Conservation (phyloP, 2,797 vertebrate species). For the Cynopterus sphinx region DNA sequence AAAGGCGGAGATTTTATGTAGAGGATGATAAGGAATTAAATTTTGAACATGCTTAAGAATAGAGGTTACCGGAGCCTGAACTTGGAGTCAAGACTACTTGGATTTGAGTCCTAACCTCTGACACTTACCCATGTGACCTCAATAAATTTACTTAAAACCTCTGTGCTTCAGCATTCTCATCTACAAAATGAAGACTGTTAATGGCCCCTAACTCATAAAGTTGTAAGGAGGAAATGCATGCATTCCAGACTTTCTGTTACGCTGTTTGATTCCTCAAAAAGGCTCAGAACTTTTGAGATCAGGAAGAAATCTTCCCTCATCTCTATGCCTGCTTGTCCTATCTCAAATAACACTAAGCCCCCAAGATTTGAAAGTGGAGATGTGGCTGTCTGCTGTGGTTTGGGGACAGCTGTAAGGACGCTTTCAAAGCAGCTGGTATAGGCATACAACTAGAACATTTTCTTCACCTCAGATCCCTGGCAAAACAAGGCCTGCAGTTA, state of each 20-base stretch:
- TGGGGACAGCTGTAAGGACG: slow-evolving; percentile 70
- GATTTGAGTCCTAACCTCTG: background rate
- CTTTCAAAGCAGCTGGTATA: slow-evolving; percentile 66
- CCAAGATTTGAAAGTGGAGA: slow-evolving; percentile 63
- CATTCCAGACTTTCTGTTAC: slow-evolving; percentile 15
- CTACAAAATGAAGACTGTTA: background rate
- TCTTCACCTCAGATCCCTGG: slow-evolving; percentile 70
- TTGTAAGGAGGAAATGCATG: background rate
- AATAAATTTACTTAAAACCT: background rate
- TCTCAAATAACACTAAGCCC: slow-evolving; percentile 64
- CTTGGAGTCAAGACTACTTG: background rate
- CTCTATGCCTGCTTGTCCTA: slow-evolving; percentile 17
- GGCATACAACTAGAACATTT: slow-evolving; percentile 65
- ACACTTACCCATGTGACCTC: background rate
- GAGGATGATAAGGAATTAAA: background rate
- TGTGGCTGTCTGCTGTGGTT: slow-evolving; percentile 52
- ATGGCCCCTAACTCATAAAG: background rate
- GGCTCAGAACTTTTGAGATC: slow-evolving; percentile 33
- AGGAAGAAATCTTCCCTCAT: slow-evolving; percentile 45
- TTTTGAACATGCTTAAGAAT: background rate
- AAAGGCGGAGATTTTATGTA: background rate
- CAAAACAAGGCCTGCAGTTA: slow-evolving; percentile 67
- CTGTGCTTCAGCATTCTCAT: background rate
- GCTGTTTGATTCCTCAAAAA: slow-evolving; percentile 48
- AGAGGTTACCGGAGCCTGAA: background rate